Percentiles rank a stretch among this genome's conserved stretches.
phyloP scores from a whole-genome alignment of 2,797 vertebrate genomes.

The Channa striata region DNA sequence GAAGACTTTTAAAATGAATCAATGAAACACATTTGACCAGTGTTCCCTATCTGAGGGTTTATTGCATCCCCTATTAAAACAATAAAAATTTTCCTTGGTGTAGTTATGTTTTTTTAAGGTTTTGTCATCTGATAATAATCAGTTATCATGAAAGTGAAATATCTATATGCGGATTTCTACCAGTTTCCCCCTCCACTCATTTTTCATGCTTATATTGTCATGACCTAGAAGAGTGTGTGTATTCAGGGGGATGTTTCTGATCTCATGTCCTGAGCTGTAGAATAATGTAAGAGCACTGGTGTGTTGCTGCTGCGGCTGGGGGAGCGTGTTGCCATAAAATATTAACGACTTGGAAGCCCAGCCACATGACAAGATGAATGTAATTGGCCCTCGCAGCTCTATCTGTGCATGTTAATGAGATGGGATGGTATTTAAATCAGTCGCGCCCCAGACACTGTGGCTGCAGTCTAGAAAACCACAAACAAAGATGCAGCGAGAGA shows the following conservation, averaged over 20 bases:
- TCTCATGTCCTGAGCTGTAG: constrained; percentile 72
- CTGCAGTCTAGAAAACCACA: constrained; percentile 76
- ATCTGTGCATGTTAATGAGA: constrained; percentile 89
- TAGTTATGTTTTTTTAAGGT: constrained; percentile 27
- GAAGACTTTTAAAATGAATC: constrained; percentile 11
- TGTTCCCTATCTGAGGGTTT: constrained; percentile 14
- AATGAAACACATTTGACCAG: constrained; percentile 3
- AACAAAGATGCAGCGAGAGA: constrained; percentile 78
- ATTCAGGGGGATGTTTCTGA: constrained; percentile 77
- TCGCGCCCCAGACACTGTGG: constrained; percentile 73
- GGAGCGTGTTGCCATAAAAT: constrained; percentile 86
- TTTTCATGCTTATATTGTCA: constrained; percentile 77
- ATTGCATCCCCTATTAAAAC: background rate
- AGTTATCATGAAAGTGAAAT: constrained; percentile 58
- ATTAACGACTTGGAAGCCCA: constrained; percentile 86
- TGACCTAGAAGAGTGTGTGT: constrained; percentile 77
- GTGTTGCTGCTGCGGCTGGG: constrained; percentile 80
- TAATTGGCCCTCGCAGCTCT: constrained; percentile 88
- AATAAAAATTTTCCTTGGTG: constrained; percentile 24
- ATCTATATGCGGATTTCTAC: constrained; percentile 60
- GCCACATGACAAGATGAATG: constrained; percentile 88
- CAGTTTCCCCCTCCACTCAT: constrained; percentile 48
- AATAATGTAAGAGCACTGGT: constrained; percentile 83
- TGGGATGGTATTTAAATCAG: constrained; percentile 86
- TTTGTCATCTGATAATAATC: constrained; percentile 63